phyloP scores from a whole-genome alignment of 2,888 invertebrate species.

The Piscicola geometra region DNA sequence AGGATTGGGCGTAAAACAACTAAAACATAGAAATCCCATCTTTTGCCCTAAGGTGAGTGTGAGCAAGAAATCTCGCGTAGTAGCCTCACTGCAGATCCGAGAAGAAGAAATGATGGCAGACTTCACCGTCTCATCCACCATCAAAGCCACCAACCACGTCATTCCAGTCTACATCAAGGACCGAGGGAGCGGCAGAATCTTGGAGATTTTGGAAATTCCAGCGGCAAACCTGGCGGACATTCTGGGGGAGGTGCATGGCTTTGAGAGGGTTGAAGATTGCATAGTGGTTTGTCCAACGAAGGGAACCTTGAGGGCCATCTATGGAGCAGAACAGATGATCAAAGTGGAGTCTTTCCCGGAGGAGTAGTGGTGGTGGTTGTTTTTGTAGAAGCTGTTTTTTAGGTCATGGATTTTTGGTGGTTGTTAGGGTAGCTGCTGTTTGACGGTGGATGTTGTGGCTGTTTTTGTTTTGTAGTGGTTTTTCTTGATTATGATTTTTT shows the following conservation, averaged over 20 bases:
- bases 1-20: not conserved
- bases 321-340: constrained; percentile 37
- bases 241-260: constrained; percentile 25
- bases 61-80: constrained; percentile 22
- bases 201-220: constrained; percentile 35
- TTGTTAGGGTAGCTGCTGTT: too few species aligned
- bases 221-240: constrained; percentile 30
- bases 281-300: constrained; percentile 35
- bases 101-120: constrained; percentile 39
- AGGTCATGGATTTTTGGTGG: too few species aligned
- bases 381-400: too few species aligned
- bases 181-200: constrained; percentile 24
- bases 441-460: too few species aligned
- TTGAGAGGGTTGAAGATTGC: constrained; percentile 18
- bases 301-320: constrained; percentile 35
- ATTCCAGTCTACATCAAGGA: constrained; percentile 37
- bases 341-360: constrained; percentile 22
- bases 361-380: too few species aligned
- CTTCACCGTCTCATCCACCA: constrained; percentile 25
- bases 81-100: constrained; percentile 34
- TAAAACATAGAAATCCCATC: too few species aligned
- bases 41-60: constrained; percentile 33
- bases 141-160: constrained; percentile 27
- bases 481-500: too few species aligned
- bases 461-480: too few species aligned